These are phyloP conservation scores for Nanorana parkeri DNA, from an alignment of 2,113 vertebrate species.

Conservation along the genomic window DNA sequence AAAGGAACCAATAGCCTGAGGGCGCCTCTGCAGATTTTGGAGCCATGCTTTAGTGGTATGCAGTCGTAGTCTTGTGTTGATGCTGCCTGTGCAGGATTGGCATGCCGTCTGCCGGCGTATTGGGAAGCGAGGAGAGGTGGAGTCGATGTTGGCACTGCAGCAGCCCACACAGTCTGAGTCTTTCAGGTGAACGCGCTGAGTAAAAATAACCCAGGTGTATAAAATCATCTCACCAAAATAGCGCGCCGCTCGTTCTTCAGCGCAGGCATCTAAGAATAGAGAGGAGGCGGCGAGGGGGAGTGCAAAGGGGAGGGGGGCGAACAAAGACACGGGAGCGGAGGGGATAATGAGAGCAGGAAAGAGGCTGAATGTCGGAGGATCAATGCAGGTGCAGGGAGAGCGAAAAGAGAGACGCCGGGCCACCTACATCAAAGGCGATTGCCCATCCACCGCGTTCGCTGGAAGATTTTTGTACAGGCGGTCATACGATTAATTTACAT, in stretches of 20 bases:
- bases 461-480: too few relatives aligned
- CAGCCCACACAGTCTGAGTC: conserved; percentile 35
- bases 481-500: too few relatives aligned
- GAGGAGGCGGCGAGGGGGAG: conserved; percentile 7
- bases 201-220: conserved; percentile 50
- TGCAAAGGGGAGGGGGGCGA: not conserved
- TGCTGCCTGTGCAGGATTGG: not conserved
- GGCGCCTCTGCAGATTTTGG: not conserved
- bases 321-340: conserved; percentile 12
- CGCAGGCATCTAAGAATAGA: conserved; percentile 43
- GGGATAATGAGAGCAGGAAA: not conserved
- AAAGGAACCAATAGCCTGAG: too few relatives aligned
- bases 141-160: not conserved
- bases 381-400: not conserved
- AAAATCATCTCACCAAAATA: conserved; percentile 42
- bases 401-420: too few relatives aligned
- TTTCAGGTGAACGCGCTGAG: conserved; percentile 40
- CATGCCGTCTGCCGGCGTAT: too few relatives aligned
- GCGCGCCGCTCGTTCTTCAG: conserved; percentile 18
- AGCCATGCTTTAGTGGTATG: not conserved
- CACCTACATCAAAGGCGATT: too few relatives aligned
- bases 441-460: too few relatives aligned
- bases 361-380: not conserved
- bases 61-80: not conserved
- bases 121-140: too few relatives aligned